phyloP scores from a whole-genome alignment of 2,113 vertebrate genomes.

The Phalacrocorax pelagicus region DNA sequence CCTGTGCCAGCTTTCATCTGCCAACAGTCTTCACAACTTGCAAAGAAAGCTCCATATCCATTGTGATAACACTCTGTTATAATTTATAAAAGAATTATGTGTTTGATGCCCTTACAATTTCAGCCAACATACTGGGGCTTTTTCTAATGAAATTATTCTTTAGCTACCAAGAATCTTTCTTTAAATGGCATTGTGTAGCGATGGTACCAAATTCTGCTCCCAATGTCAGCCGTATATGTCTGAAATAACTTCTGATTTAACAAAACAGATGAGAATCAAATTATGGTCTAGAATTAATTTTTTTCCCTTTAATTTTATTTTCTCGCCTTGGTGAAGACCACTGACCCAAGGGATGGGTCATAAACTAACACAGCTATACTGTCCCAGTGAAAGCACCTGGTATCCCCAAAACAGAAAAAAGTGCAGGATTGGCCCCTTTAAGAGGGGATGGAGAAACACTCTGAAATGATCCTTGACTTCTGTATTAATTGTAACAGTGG shows the following conservation, averaged over 20 bases:
- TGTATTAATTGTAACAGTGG: neutral
- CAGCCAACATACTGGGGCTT: neutral
- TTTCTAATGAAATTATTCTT: neutral
- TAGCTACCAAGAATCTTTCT: neutral
- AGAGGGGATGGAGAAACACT: neutral
- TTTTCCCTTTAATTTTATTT: neutral
- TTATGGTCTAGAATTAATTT: neutral
- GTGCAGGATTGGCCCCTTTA: neutral
- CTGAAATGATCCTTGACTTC: neutral
- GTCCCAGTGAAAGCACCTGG: neutral
- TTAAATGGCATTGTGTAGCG: neutral
- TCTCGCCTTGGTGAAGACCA: neutral
- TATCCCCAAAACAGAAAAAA: neutral
- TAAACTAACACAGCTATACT: neutral
- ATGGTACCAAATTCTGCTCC: neutral
- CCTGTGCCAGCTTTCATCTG: neutral
- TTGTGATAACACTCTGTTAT: neutral
- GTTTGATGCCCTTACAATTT: neutral
- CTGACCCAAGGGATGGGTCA: neutral
- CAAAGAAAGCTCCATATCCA: neutral
- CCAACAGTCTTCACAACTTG: neutral
- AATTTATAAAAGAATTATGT: neutral
- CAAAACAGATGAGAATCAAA: neutral
- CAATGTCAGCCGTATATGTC: neutral
- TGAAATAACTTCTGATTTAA: neutral